Evolutionary conservation across 2,888 invertebrate species (phyloP).

Genomic region (Drosophila pseudotalamancana): DNA sequence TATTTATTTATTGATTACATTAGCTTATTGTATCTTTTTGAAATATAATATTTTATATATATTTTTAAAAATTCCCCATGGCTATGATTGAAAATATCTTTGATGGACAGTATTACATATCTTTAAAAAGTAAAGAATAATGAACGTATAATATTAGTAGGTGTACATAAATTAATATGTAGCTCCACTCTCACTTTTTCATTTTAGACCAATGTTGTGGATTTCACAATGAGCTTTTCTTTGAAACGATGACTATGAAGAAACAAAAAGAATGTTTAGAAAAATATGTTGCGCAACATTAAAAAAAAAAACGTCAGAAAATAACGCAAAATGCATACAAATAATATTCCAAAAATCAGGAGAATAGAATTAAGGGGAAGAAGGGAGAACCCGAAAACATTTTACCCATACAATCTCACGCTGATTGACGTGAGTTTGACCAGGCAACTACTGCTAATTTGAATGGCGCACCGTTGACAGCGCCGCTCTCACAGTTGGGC

Average conservation of each 20-base stretch:
- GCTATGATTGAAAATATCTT: no score
- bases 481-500: slow-evolving; percentile 20
- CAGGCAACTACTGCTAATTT: slow-evolving; percentile 72
- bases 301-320: slow-evolving; percentile 72
- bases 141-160: no score
- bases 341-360: slow-evolving; percentile 72
- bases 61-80: no score
- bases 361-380: slow-evolving; percentile 9
- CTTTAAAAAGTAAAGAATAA: no score
- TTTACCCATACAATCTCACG: slow-evolving; percentile 3
- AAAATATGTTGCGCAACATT: slow-evolving; percentile 77
- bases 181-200: neutral
- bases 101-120: no score
- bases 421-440: slow-evolving; percentile 64
- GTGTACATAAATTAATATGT: no score
- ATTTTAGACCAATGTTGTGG: slow-evolving; percentile 13
- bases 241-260: slow-evolving; percentile 48
- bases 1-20: no score
- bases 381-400: neutral
- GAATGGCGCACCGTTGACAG: slow-evolving; percentile 20
- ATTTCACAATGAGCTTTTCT: slow-evolving; percentile 4
- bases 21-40: no score
- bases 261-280: slow-evolving; percentile 57
- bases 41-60: no score
- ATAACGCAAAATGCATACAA: slow-evolving; percentile 64